Evolutionary conservation across 2,888 invertebrate genomes (phyloP).

Genomic region (Rhaphigaster nebulosa): DNA sequence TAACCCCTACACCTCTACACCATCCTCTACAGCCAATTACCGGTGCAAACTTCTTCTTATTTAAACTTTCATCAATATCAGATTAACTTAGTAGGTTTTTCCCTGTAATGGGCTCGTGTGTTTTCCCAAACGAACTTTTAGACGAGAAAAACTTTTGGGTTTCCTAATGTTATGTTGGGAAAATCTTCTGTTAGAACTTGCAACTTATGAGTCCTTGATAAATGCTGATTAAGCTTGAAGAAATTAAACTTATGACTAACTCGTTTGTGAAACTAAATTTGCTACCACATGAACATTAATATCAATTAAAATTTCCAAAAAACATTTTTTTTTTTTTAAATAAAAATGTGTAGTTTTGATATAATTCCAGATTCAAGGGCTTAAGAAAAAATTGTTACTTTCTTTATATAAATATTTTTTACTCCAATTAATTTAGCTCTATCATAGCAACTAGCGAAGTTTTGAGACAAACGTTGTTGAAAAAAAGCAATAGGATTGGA

Average conservation of each 20-base stretch:
- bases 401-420: no score
- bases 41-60: neutral
- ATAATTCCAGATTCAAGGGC: no score
- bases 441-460: no score
- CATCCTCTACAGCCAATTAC: neutral
- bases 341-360: no score
- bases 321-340: no score
- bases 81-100: neutral
- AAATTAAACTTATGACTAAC: neutral
- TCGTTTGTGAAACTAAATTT: neutral
- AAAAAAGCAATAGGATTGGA: no score
- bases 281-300: no score
- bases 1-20: neutral
- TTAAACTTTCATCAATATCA: conserved; percentile 5
- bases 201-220: neutral
- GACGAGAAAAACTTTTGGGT: neutral
- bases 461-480: no score
- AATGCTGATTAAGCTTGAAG: neutral
- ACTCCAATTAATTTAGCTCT: no score
- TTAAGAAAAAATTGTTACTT: no score
- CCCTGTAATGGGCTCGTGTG: neutral
- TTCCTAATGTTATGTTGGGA: neutral
- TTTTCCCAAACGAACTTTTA: neutral
- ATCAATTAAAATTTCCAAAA: no score
- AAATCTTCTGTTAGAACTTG: neutral